These are phyloP conservation scores for Cheilosia vernalis DNA, from an alignment of 2,888 invertebrate genomes.

Conservation along the genomic window DNA sequence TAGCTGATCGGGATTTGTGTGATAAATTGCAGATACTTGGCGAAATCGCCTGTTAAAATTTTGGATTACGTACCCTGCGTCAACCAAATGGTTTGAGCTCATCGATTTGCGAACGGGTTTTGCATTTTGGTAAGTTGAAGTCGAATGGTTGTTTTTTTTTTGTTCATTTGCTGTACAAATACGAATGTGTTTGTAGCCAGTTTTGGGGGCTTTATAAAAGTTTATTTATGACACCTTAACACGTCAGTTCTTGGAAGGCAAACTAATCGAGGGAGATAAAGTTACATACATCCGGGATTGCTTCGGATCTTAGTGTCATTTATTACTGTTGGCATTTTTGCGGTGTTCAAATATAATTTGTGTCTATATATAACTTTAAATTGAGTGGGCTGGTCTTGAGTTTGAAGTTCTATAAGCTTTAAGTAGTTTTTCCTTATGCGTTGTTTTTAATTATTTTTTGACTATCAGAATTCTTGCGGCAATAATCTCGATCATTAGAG, in stretches of 20 bases:
- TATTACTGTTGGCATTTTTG: neutral
- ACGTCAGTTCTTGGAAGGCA: slow-evolving; percentile 25
- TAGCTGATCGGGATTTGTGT: slow-evolving; percentile 4
- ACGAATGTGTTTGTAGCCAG: slow-evolving; percentile 2
- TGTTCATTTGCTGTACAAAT: slow-evolving; percentile 14
- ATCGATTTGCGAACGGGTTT: slow-evolving; percentile 65
- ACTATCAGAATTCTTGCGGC: too few species aligned
- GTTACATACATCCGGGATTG: slow-evolving; percentile 35
- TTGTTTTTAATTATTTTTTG: too few species aligned
- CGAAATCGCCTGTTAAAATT: slow-evolving; percentile 36
- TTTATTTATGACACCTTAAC: slow-evolving; percentile 31
- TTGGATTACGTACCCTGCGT: slow-evolving; percentile 50
- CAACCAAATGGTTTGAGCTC: slow-evolving; percentile 46
- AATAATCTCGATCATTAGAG: too few species aligned
- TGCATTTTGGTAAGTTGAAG: slow-evolving; percentile 55
- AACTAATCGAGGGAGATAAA: slow-evolving; percentile 15
- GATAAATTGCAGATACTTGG: slow-evolving; percentile 33
- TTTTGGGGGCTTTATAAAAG: slow-evolving; percentile 21
- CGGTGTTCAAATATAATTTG: too few species aligned
- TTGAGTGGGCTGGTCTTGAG: too few species aligned
- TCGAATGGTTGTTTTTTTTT: slow-evolving; percentile 18
- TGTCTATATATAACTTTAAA: too few species aligned
- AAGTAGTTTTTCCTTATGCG: too few species aligned
- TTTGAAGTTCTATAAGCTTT: too few species aligned
- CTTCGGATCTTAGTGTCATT: neutral